A percentile compares a stretch with the other conserved stretches of the same genome.
Evolutionary conservation across 2,113 vertebrate genomes (phyloP).

Genomic region (Percopsis transmontana): DNA sequence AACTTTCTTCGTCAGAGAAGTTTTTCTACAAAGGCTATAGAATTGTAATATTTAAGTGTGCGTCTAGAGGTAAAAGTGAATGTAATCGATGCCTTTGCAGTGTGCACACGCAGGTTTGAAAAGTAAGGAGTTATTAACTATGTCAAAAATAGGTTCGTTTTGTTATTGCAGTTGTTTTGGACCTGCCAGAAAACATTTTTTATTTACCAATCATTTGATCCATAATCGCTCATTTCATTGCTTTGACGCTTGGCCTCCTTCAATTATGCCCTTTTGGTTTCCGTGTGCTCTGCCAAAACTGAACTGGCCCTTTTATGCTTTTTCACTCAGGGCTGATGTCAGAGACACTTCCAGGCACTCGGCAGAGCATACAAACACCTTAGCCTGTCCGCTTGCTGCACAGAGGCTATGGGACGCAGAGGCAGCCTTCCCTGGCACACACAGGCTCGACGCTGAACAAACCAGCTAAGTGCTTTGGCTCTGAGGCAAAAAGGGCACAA

Average conservation of each 20-base stretch:
- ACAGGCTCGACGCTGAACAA: constrained; percentile 36
- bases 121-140: neutral
- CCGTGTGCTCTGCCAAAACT: constrained; percentile 51
- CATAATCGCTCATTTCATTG: constrained; percentile 55
- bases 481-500: constrained; percentile 8
- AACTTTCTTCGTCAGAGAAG: constrained; percentile 52
- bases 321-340: constrained; percentile 41
- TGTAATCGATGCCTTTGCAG: neutral
- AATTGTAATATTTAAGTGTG: constrained; percentile 40
- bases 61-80: constrained; percentile 1
- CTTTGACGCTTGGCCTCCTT: constrained; percentile 40
- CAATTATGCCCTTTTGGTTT: constrained; percentile 61
- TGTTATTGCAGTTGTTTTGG: too few species aligned
- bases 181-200: too few species aligned
- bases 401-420: constrained; percentile 23
- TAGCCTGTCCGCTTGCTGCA: constrained; percentile 30
- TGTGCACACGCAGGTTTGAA: neutral
- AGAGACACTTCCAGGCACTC: constrained; percentile 34
- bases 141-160: too few species aligned
- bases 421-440: constrained; percentile 11
- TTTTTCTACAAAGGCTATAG: constrained; percentile 20
- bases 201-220: constrained; percentile 10
- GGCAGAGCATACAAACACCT: constrained; percentile 41
- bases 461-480: constrained; percentile 5
- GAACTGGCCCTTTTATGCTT: constrained; percentile 30